Base-by-base conservation (phyloP, 2,797 vertebrate genomes). In the Myotis myotis region DNA sequence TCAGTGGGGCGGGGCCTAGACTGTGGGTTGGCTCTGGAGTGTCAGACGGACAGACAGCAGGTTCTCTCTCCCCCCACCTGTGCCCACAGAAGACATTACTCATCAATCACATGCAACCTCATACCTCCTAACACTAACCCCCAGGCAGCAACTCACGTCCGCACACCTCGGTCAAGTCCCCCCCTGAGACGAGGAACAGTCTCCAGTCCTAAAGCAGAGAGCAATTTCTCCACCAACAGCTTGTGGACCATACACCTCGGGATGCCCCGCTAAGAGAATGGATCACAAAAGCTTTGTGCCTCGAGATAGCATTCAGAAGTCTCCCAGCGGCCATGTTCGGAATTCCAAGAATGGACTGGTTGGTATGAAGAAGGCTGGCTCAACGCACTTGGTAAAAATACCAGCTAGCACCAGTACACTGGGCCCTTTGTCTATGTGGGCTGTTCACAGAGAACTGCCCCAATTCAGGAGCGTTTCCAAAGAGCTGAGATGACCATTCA, bases 401-500 rank as follows among this genome's bases (percentile, higher is more conserved):
- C 64, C 96, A 81, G 9, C 93, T 4, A 10, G 57, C 36, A 41
- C 66, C 88, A 8, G 15, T 10, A 97, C 92, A 96, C 44, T 95
- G 89, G 70, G 28, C 60, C 83, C 93, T 97, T 95, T 97, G 96
- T 97, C 93, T 44, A 55, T 70, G 83, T 17, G 49, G n/a, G 47
- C 57, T 55, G 57, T 82, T 87, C 76, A 60, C 0, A 90, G 81
- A 96, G 96, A 94, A 96, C 93, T 62, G 96, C 71, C 79, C 81
- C 80, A 7, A 92, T 96, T 96, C 95, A 96, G 49, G 97, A 97
- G 91, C 23, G 71, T 92, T 91, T 74, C 95, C 93, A 87, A 71
- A 94, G 94, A 85, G 82, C 94, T 94, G 93, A 93, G 87, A 79
- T 44, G 84, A 53, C 96, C 96, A 95, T 86, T 96, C 94, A 96